Percentiles rank a stretch among this genome's conserved stretches.
Conservation (phyloP, 2,113 vertebrate species). For the Gila orcuttii region DNA sequence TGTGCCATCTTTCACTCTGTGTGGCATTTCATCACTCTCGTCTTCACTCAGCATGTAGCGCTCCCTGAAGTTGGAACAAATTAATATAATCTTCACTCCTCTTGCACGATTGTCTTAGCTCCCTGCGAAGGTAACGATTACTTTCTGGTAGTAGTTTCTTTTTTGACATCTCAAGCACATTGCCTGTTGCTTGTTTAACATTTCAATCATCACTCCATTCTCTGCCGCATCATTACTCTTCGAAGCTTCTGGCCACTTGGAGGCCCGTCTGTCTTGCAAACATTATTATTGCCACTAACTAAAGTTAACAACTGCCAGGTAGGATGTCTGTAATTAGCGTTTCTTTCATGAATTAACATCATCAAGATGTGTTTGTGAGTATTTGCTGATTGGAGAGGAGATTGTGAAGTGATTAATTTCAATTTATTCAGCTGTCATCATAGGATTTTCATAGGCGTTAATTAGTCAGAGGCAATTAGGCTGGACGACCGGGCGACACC, state of each 20-base stretch:
- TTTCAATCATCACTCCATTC: constrained; percentile 3
- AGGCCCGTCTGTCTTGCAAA: constrained; percentile 16
- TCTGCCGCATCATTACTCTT: neutral
- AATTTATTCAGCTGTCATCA: constrained; percentile 39
- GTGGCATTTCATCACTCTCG: constrained; percentile 1
- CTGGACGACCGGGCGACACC: constrained; percentile 35
- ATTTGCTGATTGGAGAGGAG: constrained; percentile 45
- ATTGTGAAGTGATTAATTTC: constrained; percentile 45
- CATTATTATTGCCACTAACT: constrained; percentile 33
- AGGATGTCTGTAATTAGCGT: constrained; percentile 36
- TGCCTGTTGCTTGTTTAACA: neutral
- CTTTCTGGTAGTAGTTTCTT: neutral
- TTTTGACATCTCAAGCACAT: neutral
- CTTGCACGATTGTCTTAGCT: neutral
- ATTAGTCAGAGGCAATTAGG: constrained; percentile 30
- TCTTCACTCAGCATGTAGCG: neutral
- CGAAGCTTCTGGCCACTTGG: neutral
- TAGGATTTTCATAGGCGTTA: constrained; percentile 37
- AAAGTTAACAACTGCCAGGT: constrained; percentile 35
- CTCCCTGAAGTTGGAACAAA: neutral
- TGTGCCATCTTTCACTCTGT: constrained; percentile 1
- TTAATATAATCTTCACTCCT: neutral
- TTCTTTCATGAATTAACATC: constrained; percentile 35
- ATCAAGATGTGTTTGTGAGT: constrained; percentile 35
- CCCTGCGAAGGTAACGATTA: constrained; percentile 1